These are phyloP conservation scores for Camponotus floridanus DNA, from an alignment of 1,140 invertebrate species.

Conservation along the genomic window DNA sequence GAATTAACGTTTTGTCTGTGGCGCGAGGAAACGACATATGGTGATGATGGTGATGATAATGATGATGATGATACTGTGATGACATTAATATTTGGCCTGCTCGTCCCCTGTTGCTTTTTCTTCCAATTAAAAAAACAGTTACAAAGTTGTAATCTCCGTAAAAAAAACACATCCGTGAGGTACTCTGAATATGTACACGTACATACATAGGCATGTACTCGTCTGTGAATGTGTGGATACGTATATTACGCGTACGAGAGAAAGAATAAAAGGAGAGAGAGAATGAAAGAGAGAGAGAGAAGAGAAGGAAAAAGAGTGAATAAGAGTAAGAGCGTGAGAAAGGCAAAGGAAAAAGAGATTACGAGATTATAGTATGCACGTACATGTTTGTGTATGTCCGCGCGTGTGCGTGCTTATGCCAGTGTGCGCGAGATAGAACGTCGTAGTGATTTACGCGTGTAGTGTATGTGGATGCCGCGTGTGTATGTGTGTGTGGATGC, in stretches of 20 bases:
- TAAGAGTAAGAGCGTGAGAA: conserved; percentile 18
- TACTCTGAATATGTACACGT: conserved; percentile 79
- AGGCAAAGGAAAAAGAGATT: background rate
- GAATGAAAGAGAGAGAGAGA: background rate
- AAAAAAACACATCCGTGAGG: conserved; percentile 75
- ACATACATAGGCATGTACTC: conserved; percentile 78
- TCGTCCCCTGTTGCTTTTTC: conserved; percentile 76
- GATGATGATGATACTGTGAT: conserved; percentile 63
- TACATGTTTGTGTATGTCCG: conserved; percentile 67
- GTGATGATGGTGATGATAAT: background rate
- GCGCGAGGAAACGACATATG: background rate
- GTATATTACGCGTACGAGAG: conserved; percentile 46
- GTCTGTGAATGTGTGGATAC: conserved; percentile 68
- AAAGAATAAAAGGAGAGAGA: background rate
- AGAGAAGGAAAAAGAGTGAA: background rate
- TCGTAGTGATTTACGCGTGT: conserved; percentile 23
- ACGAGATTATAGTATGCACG: conserved; percentile 39
- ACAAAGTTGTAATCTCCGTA: conserved; percentile 73
- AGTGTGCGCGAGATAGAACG: conserved; percentile 57
- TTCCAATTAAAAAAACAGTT: conserved; percentile 70
- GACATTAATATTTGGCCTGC: conserved; percentile 66
- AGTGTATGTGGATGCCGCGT: conserved; percentile 46
- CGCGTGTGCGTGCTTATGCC: conserved; percentile 67
- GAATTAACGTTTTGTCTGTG: conserved; percentile 12
- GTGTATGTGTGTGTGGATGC: conserved; percentile 65